Conservation (phyloP, 1,140 invertebrate species). For the Lethrus apterus region DNA sequence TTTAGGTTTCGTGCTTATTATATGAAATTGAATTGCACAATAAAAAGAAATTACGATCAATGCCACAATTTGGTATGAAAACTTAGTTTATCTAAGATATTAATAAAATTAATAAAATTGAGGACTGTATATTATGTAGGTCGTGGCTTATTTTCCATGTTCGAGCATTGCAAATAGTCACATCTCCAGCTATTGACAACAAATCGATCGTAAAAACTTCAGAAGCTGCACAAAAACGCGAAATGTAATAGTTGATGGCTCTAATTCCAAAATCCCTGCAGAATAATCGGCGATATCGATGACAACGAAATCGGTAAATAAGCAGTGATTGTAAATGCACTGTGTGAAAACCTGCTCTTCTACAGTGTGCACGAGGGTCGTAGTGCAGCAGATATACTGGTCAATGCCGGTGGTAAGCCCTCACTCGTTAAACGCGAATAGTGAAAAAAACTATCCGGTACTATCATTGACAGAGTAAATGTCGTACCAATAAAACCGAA, state of each 20-base stretch:
- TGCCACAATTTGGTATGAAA: no score
- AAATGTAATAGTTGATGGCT: conserved; percentile 12
- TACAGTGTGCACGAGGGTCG: conserved; percentile 27
- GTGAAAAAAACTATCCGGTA: conserved; percentile 24
- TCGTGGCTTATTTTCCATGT: background rate
- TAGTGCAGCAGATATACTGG: conserved; percentile 29
- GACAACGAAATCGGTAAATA: no score
- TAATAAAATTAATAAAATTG: no score
- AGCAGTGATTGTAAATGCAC: no score
- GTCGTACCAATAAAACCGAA: no score
- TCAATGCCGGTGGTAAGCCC: conserved; percentile 31
- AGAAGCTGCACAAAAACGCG: conserved; percentile 2
- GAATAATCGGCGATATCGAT: no score
- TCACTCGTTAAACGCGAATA: conserved; percentile 25
- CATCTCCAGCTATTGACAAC: conserved; percentile 1
- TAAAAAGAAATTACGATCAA: no score
- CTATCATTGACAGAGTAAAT: no score
- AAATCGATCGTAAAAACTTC: conserved; percentile 7
- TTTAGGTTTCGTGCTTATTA: no score
- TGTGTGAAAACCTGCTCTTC: conserved; percentile 29
- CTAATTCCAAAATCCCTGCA: no score
- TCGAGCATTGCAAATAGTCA: background rate
- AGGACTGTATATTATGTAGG: conserved; percentile 10
- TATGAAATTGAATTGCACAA: no score
- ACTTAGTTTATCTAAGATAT: no score